phyloP scores from a whole-genome alignment of 2,888 invertebrate genomes.

The Pocota personata region DNA sequence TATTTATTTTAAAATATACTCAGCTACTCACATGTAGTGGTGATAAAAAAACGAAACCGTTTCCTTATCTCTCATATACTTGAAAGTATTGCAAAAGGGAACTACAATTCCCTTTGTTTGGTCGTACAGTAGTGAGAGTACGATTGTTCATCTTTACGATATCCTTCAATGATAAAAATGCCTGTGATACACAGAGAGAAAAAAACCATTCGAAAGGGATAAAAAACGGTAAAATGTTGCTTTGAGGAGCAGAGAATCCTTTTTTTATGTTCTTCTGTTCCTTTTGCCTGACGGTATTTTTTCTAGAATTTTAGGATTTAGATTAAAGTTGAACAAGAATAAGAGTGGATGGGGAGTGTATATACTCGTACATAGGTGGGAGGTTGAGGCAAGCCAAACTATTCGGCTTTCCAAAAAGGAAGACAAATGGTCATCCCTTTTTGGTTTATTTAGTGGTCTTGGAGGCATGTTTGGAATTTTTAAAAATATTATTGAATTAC shows the following conservation, averaged over 20 bases:
- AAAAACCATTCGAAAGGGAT: slow-evolving; percentile 37
- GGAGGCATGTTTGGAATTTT: slow-evolving; percentile 65
- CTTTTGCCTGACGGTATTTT: slow-evolving; percentile 17
- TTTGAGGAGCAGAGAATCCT: slow-evolving; percentile 44
- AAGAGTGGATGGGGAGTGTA: neutral
- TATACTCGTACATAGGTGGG: neutral
- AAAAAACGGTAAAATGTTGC: slow-evolving; percentile 55
- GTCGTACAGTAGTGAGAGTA: slow-evolving; percentile 6
- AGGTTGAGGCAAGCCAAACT: neutral
- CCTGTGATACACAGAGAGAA: slow-evolving; percentile 8
- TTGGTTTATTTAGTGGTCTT: slow-evolving; percentile 64
- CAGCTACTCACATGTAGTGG: slow-evolving; percentile 12
- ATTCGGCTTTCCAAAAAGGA: slow-evolving; percentile 19
- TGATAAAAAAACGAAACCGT: slow-evolving; percentile 28
- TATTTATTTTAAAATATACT: slow-evolving; percentile 52
- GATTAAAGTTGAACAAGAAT: slow-evolving; percentile 40
- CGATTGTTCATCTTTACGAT: slow-evolving; percentile 69
- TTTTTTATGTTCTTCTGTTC: slow-evolving; percentile 30
- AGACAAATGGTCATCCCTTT: slow-evolving; percentile 66
- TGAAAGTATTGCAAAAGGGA: slow-evolving; percentile 18
- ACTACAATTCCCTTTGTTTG: slow-evolving; percentile 30
- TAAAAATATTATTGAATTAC: slow-evolving; percentile 66
- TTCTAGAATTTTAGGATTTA: slow-evolving; percentile 38
- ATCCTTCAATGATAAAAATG: slow-evolving; percentile 68
- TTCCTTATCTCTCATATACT: slow-evolving; percentile 51